These are phyloP conservation scores for Drosophila silvestris DNA, from an alignment of 2,888 invertebrate genomes.

Conservation along the genomic window DNA sequence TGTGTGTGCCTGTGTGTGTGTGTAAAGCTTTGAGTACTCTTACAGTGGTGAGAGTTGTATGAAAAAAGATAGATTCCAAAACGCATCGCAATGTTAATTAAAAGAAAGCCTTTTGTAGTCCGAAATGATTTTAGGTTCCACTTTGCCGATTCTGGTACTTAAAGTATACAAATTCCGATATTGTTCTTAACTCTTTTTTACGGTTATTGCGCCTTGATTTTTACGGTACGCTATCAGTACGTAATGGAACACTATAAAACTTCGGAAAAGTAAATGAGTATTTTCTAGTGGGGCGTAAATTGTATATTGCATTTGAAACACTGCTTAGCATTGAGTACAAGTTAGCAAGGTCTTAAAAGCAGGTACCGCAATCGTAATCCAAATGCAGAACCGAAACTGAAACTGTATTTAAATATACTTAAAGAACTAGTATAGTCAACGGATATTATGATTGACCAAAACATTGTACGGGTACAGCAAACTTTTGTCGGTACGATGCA, in stretches of 20 bases:
- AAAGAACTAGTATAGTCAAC: not conserved
- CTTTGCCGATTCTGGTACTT: not conserved
- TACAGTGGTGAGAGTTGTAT: constrained; percentile 38
- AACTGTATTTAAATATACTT: not conserved
- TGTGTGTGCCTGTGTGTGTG: not conserved
- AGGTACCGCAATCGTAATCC: not conserved
- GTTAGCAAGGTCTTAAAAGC: not conserved
- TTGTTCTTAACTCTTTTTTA: not conserved
- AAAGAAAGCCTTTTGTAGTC: not conserved
- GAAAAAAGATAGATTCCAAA: not conserved
- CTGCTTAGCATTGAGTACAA: not conserved
- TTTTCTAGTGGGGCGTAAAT: not conserved
- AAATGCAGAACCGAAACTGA: not conserved
- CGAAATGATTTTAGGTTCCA: not conserved
- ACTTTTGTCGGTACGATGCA: not conserved
- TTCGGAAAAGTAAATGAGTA: not conserved
- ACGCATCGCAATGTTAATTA: not conserved
- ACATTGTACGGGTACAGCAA: not conserved
- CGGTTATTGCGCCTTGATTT: too few relatives aligned
- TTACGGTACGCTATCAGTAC: too few relatives aligned
- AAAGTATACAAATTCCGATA: not conserved
- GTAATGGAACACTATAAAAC: not conserved
- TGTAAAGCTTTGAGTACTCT: not conserved
- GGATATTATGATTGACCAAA: not conserved
- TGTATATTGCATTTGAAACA: not conserved